Base-by-base conservation (phyloP, 1,140 invertebrate genomes). In the Rhizoglyphus robini region DNA sequence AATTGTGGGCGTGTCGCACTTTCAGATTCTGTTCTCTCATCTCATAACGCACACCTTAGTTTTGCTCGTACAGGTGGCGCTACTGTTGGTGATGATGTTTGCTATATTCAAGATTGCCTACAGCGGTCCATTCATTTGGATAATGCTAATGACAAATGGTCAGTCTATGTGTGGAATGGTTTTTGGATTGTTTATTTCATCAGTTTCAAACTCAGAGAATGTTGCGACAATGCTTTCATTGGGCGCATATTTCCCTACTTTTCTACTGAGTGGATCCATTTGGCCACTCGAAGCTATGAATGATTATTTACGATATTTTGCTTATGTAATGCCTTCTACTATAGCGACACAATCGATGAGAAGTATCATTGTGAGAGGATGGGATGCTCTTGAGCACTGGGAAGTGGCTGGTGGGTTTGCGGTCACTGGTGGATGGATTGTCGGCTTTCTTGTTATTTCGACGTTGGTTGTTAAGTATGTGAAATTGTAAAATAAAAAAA, bases 241-340 rank as follows among this genome's bases (percentile, higher is more conserved):
- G 74, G 92, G 91, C 2, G 89, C 87, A 3, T 95, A 96, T 74
- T 82, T 96, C 68, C 92, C 92, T 0, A 91, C 91, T 72, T 83
- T 96, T 13, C 82, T 94, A 78, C 75, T 94, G 1, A 64, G 63
- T 38, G 89, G 89, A 68, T 82, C 88, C 18, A 79, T 94, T 23
- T 95, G 90, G 90, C 90, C 90, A 0, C 68, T 90, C n/a, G 87
- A 94, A 81, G 84, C 91, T 34, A 96, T 96, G 88, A 91, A 91
- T 2, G 81, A 81, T 51, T 80, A 86, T 57, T 77, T 96, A 8
- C 81, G 85, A 68, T 87, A 88, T 72, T 82, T 96, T 32, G 87
- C 88, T 3, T 83, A 87, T 51, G 83, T 86, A 70, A 80, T 96
- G 41, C 93, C 93, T 0, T 77, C 95, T 51, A 97, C 93, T 0